Evolutionary conservation across 2,797 vertebrate genomes (phyloP).

Genomic region (Mus caroli): DNA sequence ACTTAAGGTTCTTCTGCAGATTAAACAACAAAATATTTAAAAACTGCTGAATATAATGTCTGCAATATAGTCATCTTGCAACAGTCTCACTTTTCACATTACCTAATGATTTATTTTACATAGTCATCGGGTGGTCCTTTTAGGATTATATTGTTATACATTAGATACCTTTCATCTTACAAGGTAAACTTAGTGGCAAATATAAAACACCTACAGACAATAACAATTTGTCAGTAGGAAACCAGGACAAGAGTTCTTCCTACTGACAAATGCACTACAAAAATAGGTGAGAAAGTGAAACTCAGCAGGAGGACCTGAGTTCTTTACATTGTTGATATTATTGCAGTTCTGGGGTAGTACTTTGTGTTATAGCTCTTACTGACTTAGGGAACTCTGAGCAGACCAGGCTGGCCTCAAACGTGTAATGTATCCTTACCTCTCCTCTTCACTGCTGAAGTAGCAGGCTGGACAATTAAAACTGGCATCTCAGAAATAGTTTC

Average conservation of each 20-base stretch:
- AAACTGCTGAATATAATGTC: background rate
- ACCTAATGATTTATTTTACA: constrained; percentile 15
- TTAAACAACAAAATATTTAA: constrained; percentile 36
- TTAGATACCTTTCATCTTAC: background rate
- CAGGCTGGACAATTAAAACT: background rate
- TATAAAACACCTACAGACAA: constrained; percentile 36
- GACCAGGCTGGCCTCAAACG: background rate
- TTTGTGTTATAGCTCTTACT: background rate
- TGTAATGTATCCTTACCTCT: background rate
- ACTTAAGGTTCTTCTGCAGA: constrained; percentile 34
- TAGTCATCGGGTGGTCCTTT: background rate
- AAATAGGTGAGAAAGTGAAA: background rate
- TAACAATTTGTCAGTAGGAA: constrained; percentile 11
- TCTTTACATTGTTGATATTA: background rate
- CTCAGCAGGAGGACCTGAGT: background rate
- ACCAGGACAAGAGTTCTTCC: background rate
- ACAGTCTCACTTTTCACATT: background rate
- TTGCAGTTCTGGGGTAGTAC: background rate
- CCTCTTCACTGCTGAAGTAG: background rate
- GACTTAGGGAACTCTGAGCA: background rate
- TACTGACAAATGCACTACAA: background rate
- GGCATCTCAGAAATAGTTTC: background rate
- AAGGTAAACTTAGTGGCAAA: background rate
- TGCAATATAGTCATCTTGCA: background rate
- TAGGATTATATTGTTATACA: background rate